A percentile compares a stretch with the other conserved stretches of the same genome.
Evolutionary conservation across 2,888 invertebrate genomes (phyloP).

Genomic region (Oscheius sp.): DNA sequence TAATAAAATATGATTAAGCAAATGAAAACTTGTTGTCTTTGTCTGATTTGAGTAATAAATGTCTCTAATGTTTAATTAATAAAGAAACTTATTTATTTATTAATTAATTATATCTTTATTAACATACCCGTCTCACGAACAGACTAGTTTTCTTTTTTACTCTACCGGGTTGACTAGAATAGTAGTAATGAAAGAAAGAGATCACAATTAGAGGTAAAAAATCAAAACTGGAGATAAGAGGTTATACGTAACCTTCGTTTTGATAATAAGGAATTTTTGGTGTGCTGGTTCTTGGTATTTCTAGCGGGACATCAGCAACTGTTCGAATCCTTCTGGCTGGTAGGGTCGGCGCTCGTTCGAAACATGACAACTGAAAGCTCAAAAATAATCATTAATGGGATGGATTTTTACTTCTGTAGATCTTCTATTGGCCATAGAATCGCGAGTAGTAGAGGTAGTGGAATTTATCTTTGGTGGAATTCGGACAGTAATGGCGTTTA

Average conservation of each 20-base stretch:
- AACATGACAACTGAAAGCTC: not conserved
- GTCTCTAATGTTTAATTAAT: too few relatives aligned
- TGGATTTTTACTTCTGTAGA: not conserved
- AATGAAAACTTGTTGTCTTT: too few relatives aligned
- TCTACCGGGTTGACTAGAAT: not conserved
- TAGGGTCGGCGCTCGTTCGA: conserved; percentile 21
- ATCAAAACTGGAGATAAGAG: too few relatives aligned
- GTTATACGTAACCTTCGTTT: conserved; percentile 11
- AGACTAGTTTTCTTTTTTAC: too few relatives aligned
- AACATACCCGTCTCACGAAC: too few relatives aligned
- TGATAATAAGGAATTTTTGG: not conserved
- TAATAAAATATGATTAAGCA: too few relatives aligned
- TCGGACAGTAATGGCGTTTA: not conserved
- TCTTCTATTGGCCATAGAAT: too few relatives aligned
- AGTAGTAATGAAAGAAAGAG: not conserved
- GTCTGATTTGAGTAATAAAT: too few relatives aligned
- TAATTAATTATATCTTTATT: too few relatives aligned
- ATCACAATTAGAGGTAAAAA: conserved; percentile 4
- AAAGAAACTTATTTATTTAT: too few relatives aligned
- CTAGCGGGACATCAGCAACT: conserved; percentile 4
- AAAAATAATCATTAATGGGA: not conserved
- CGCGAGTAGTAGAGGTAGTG: too few relatives aligned
- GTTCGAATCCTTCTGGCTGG: conserved; percentile 10
- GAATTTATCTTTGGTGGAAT: too few relatives aligned
- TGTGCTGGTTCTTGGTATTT: not conserved